Evolutionary conservation across 2,113 vertebrate genomes (phyloP), one percentile per base, ranked within the genome.

Genomic region (Macrotus californicus): DNA sequence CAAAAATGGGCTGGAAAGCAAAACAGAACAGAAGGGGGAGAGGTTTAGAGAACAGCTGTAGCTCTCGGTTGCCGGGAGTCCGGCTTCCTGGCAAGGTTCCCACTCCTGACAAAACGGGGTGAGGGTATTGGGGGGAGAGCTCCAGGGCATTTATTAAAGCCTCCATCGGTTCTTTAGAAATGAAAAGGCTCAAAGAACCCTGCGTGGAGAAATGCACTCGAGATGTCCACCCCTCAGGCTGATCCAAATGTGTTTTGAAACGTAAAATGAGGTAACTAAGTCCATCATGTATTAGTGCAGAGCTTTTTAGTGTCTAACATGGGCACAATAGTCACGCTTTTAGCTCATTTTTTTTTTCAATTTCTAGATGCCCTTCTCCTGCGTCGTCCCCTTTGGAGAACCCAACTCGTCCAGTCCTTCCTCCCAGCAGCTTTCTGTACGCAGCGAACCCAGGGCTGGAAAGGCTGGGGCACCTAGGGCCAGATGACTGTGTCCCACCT

Each of bases 1-100:
- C 99, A 96, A 99, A 99, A 98, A 99, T 99, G 93, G 99, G 98
- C 99, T 99, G 99, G 94, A 98, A 98, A 98, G 96, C 97, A 97
- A 97, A 95, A 91, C 54, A 82, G 97, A 97, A 96, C 94, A 76
- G 26, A 61, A 29, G 11, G 95, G n/a, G 75, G 43, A 2, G 2
- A 0, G 6, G 52, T 29, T 98, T 97, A 98, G 72, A 94, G 94
- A 72, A 93, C 94, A 92, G 88, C 96, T 75, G 91, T 75, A 86
- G 91, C 70, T 82, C 79, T 18, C n/a, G 91, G 77, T 41, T 76
- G 97, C 95, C 88, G 72, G 96, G 88, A 97, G 66, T 89, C 87
- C 56, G 61, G 91, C 96, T 97, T 94, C 59, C 96, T 92, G 97
- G 96, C 80, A 52, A 46, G 83, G 22, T 94, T 93, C 96, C 94